These are phyloP conservation scores for Netelia melanura DNA, from an alignment of 2,888 invertebrate species.

Conservation along the genomic window DNA sequence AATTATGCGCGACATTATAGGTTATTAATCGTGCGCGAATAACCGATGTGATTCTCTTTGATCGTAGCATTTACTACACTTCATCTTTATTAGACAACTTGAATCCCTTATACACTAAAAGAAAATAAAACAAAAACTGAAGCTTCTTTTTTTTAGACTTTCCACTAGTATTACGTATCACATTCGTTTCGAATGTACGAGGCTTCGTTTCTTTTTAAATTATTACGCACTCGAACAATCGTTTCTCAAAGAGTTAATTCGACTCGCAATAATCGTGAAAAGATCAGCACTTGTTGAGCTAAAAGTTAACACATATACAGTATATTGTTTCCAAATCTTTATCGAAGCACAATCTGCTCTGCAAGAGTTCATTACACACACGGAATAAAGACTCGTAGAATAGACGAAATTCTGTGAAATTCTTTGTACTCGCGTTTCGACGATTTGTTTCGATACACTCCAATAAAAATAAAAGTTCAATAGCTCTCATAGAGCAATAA, in stretches of 20 bases:
- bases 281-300: slow-evolving; percentile 34
- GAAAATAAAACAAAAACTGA: slow-evolving; percentile 28
- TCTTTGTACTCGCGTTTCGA: not conserved
- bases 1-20: slow-evolving; percentile 36
- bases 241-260: not conserved
- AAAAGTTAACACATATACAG: slow-evolving; percentile 42
- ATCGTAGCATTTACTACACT: slow-evolving; percentile 10
- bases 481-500: not conserved
- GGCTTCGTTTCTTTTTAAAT: slow-evolving; percentile 6
- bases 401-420: not conserved
- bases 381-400: not conserved
- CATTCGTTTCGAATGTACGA: slow-evolving; percentile 51
- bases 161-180: slow-evolving; percentile 51
- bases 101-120: slow-evolving; percentile 9
- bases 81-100: not conserved
- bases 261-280: slow-evolving; percentile 6
- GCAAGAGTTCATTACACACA: not conserved
- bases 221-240: not conserved
- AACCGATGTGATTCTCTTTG: slow-evolving; percentile 34
- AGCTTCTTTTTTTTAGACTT: slow-evolving; percentile 29
- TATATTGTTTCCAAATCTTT: slow-evolving; percentile 20
- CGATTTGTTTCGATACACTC: not conserved
- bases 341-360: slow-evolving; percentile 3
- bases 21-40: slow-evolving; percentile 26
- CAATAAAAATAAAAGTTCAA: not conserved